Conservation (phyloP, 2,797 vertebrate species). For the Sebastiscus tertius region DNA sequence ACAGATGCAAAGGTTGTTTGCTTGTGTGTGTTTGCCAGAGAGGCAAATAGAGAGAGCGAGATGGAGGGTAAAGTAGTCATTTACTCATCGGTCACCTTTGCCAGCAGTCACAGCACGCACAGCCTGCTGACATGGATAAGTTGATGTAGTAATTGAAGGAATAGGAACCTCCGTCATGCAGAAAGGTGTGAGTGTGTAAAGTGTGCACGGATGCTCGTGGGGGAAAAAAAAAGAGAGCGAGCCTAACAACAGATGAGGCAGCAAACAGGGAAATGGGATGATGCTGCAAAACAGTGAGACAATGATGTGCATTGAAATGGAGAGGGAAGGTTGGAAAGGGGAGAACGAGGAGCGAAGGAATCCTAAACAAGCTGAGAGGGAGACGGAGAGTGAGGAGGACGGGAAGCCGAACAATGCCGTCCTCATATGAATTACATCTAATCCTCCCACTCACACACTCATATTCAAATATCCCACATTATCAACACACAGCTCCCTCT, state of each 20-base stretch:
- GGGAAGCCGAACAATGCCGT: constrained; percentile 22
- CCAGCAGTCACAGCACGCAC: constrained; percentile 52
- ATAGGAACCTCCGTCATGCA: constrained; percentile 43
- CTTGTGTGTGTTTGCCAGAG: constrained; percentile 13
- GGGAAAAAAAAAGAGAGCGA: background rate
- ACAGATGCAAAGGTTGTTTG: background rate
- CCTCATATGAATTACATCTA: constrained; percentile 46
- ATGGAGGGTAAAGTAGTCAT: constrained; percentile 42
- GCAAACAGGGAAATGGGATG: constrained; percentile 57
- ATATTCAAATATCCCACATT: constrained; percentile 36
- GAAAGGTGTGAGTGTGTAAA: constrained; percentile 32
- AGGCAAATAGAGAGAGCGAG: constrained; percentile 20
- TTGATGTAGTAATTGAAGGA: constrained; percentile 66
- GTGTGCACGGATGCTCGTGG: constrained; percentile 13
- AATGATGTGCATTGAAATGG: constrained; percentile 32
- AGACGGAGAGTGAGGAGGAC: constrained; percentile 2
- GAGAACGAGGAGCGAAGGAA: background rate
- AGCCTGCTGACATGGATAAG: constrained; percentile 64
- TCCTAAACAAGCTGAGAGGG: constrained; percentile 28
- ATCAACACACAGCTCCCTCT: constrained; percentile 36
- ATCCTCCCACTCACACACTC: constrained; percentile 36
- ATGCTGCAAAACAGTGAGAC: constrained; percentile 50
- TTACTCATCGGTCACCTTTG: constrained; percentile 39
- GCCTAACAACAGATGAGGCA: constrained; percentile 46
- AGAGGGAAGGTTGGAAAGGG: background rate